Percentiles rank a stretch among this genome's conserved stretches.
phyloP scores from a whole-genome alignment of 1,140 invertebrate genomes.

The Micrasema minimum region DNA sequence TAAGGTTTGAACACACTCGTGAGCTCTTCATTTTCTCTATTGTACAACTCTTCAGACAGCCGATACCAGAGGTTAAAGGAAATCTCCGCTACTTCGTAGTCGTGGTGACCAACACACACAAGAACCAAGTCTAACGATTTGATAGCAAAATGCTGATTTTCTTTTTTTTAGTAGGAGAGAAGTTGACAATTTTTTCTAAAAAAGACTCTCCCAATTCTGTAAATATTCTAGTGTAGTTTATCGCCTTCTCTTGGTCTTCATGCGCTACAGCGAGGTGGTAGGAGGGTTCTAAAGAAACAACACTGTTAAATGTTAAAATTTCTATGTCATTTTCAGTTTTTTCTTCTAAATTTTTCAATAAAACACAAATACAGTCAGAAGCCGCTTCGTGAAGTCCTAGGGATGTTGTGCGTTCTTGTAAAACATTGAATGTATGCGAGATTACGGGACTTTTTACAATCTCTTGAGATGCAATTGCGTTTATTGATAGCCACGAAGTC shows the following conservation, averaged over 20 bases:
- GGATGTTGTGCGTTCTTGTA: constrained; percentile 72
- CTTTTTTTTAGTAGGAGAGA: constrained; percentile 60
- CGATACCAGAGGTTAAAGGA: constrained; percentile 98
- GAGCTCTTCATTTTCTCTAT: constrained; percentile 82
- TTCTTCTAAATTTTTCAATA: constrained; percentile 83
- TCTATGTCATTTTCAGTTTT: constrained; percentile 78
- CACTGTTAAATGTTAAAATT: constrained; percentile 82
- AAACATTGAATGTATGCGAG: constrained; percentile 75
- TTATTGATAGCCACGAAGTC: constrained; percentile 82
- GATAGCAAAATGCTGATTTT: constrained; percentile 81
- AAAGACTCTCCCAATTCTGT: constrained; percentile 94
- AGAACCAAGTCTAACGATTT: constrained; percentile 90
- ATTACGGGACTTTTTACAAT: constrained; percentile 76
- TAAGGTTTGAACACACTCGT: constrained; percentile 88
- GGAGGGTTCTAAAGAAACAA: constrained; percentile 83
- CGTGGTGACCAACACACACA: constrained; percentile 94
- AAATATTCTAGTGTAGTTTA: constrained; percentile 95
- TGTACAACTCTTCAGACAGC: constrained; percentile 93
- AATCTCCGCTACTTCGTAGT: constrained; percentile 97
- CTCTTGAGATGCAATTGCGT: constrained; percentile 74
- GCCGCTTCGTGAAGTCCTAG: constrained; percentile 88
- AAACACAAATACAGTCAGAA: constrained; percentile 89
- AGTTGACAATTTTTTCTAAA: constrained; percentile 82
- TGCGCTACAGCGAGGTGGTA: constrained; percentile 92
- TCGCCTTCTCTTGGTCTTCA: constrained; percentile 91